Evolutionary conservation across 2,797 vertebrate genomes (phyloP).

Genomic region (Liasis olivaceus): DNA sequence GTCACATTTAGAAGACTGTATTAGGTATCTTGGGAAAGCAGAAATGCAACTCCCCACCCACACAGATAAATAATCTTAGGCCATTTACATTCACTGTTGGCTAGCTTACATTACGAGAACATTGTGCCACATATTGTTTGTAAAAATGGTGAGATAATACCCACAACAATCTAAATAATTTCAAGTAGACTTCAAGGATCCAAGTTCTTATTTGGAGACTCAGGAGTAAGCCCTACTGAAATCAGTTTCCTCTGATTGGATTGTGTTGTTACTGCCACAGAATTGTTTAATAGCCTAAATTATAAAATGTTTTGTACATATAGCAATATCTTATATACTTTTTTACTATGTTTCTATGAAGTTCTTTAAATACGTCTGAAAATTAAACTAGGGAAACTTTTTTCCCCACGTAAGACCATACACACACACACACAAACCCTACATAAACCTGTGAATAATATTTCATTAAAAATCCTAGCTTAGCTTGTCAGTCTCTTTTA

Average conservation of each 20-base stretch:
- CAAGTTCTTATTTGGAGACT: background rate
- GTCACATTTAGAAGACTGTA: background rate
- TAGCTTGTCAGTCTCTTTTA: slow-evolving; percentile 6
- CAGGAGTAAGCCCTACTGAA: background rate
- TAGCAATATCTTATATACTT: background rate
- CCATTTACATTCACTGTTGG: background rate
- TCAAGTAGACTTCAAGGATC: background rate
- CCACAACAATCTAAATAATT: background rate
- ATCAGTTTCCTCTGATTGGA: background rate
- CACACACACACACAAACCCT: background rate
- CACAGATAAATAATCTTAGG: background rate
- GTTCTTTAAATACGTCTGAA: background rate
- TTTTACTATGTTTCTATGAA: background rate
- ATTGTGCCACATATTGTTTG: background rate
- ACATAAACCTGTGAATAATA: slow-evolving; percentile 11
- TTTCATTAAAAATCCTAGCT: slow-evolving; percentile 6
- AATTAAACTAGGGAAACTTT: background rate
- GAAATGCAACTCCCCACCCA: background rate
- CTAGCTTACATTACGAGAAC: background rate
- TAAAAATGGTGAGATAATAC: background rate
- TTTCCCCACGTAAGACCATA: too few species aligned
- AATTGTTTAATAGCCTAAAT: background rate
- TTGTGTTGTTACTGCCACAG: background rate
- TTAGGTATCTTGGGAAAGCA: background rate
- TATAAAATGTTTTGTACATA: background rate